phyloP scores from a whole-genome alignment of 2,797 vertebrate genomes.

The Syncerus caffer region DNA sequence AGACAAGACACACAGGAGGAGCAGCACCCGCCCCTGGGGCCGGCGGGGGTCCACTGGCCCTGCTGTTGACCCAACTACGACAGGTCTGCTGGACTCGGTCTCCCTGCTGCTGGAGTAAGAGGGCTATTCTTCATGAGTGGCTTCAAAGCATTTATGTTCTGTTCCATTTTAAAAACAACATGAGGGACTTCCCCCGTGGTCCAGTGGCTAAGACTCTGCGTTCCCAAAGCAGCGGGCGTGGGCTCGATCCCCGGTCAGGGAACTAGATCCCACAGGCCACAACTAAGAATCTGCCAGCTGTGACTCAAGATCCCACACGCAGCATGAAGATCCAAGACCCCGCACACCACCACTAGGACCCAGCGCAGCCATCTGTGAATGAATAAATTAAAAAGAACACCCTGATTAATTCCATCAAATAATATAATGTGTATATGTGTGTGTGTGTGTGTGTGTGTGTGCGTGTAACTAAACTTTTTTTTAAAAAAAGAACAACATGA shows the following conservation, averaged over 20 bases:
- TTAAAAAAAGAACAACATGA: not conserved
- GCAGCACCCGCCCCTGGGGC: not conserved
- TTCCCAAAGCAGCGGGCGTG: not conserved
- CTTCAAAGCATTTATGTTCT: not conserved
- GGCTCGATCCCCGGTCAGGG: not conserved
- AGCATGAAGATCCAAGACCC: not conserved
- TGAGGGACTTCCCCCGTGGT: not conserved
- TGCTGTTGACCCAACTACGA: fast-evolving
- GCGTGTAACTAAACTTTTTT: not conserved
- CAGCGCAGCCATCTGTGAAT: not conserved
- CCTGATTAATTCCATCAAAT: not conserved
- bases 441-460: not conserved
- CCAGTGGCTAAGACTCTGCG: not conserved
- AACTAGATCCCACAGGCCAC: not conserved
- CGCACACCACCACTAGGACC: fast-evolving
- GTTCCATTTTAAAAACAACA: not conserved
- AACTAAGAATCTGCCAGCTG: not conserved
- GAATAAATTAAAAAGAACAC: not conserved
- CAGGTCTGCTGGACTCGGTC: not conserved
- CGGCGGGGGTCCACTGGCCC: fast-evolving
- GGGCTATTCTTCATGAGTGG: not conserved
- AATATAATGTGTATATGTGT: not conserved
- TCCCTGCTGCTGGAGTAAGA: not conserved
- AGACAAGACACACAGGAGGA: fast-evolving
- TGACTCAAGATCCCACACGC: fast-evolving